Evolutionary conservation across 2,797 vertebrate species (phyloP).

Genomic region (Phataginus tetradactyla): DNA sequence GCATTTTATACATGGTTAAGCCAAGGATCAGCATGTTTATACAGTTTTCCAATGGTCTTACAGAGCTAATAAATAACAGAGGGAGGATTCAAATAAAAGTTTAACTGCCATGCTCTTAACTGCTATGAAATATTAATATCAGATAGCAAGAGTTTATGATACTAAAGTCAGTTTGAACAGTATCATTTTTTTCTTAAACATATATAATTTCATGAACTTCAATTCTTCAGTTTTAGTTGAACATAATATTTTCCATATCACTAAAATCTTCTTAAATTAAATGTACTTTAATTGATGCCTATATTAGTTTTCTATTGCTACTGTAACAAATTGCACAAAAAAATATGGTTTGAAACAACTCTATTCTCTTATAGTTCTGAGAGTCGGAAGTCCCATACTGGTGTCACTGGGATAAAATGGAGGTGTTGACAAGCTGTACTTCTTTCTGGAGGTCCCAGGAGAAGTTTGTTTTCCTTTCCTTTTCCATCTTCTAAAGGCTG

Average conservation of each 20-base stretch:
- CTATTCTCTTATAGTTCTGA: not conserved
- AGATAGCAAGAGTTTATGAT: not conserved
- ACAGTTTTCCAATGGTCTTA: not conserved
- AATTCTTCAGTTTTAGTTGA: not conserved
- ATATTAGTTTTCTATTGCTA: not conserved
- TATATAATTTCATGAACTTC: not conserved
- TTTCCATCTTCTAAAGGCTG: not conserved
- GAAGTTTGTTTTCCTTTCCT: not conserved
- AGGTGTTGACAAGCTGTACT: not conserved
- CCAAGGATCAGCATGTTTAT: not conserved
- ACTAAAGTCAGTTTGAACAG: not conserved
- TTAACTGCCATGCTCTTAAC: not conserved
- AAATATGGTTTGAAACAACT: not conserved
- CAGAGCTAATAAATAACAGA: not conserved
- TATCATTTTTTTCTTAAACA: not conserved
- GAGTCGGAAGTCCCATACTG: not conserved
- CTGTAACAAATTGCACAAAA: not conserved
- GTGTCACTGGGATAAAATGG: not conserved
- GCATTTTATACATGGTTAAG: not conserved
- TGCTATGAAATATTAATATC: not conserved
- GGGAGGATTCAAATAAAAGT: not conserved
- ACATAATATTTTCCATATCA: not conserved
- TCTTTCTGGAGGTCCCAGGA: not conserved
- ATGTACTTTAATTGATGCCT: not conserved
- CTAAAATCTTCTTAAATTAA: not conserved